Percentiles rank a stretch among this genome's conserved stretches.
Conservation (phyloP, 2,113 vertebrate genomes). For the Tachysurus vachellii region DNA sequence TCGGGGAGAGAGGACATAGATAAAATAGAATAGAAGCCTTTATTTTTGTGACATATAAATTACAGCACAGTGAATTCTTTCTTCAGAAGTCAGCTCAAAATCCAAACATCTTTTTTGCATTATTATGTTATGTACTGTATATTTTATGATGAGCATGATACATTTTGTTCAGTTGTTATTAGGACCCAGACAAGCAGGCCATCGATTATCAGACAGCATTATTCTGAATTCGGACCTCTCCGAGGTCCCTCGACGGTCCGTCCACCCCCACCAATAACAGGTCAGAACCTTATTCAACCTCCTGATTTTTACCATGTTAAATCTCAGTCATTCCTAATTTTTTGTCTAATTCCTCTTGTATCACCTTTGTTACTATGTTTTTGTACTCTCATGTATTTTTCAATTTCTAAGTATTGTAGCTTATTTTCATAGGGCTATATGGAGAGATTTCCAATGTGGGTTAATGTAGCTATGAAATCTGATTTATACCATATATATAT, state of each 20-base stretch:
- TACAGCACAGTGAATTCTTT: too few species aligned
- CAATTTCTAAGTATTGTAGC: background rate
- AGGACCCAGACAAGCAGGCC: slow-evolving; percentile 44
- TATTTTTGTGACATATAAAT: too few species aligned
- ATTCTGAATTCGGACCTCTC: slow-evolving; percentile 41
- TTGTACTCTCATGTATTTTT: background rate
- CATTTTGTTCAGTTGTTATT: slow-evolving; percentile 31
- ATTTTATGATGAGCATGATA: background rate
- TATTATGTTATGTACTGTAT: background rate
- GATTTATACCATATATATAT: background rate
- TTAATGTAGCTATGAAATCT: background rate
- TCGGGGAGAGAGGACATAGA: background rate
- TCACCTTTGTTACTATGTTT: too few species aligned
- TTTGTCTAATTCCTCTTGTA: background rate
- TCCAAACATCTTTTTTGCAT: background rate
- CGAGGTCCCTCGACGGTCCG: slow-evolving; percentile 29
- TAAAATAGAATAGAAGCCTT: too few species aligned
- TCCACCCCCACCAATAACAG: slow-evolving; percentile 43
- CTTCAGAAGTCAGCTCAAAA: too few species aligned
- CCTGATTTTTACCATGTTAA: background rate
- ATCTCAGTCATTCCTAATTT: background rate
- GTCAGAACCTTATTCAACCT: slow-evolving; percentile 18
- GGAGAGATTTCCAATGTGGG: background rate
- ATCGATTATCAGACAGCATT: slow-evolving; percentile 35
- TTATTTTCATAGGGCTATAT: background rate